Evolutionary conservation across 2,888 invertebrate genomes (phyloP).

Genomic region (Ectemnius cavifrons): DNA sequence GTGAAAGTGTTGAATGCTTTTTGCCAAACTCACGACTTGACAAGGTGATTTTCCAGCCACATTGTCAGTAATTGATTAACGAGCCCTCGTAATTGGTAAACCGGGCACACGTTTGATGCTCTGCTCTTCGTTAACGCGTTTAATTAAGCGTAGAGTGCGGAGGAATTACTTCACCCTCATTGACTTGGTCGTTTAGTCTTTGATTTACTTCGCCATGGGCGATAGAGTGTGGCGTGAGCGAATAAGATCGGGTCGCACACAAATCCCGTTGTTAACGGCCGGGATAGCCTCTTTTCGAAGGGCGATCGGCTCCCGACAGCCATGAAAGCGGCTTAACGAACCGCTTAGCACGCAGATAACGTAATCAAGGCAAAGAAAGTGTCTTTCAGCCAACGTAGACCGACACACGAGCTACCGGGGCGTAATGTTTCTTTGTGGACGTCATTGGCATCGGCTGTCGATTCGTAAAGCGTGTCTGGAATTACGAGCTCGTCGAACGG

Average conservation of each 20-base stretch:
- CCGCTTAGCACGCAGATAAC: constrained; percentile 35
- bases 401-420: constrained; percentile 3
- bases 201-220: constrained; percentile 5
- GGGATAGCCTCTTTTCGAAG: constrained; percentile 17
- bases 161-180: constrained; percentile 21
- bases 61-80: no score
- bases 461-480: constrained; percentile 14
- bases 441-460: neutral
- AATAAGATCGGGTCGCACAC: constrained; percentile 36
- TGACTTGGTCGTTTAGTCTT: constrained; percentile 8
- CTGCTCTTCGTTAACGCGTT: no score
- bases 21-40: no score
- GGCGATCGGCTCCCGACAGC: constrained; percentile 24
- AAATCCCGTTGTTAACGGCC: constrained; percentile 42
- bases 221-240: constrained; percentile 31
- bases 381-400: neutral
- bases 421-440: constrained; percentile 17
- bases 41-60: no score
- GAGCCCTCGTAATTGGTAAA: no score
- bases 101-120: no score
- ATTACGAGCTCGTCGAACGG: constrained; percentile 16
- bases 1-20: no score
- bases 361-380: constrained; percentile 21
- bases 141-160: no score
- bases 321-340: constrained; percentile 44